These are phyloP conservation scores for Ceramica pisi DNA, from an alignment of 2,888 invertebrate species.

Conservation along the genomic window DNA sequence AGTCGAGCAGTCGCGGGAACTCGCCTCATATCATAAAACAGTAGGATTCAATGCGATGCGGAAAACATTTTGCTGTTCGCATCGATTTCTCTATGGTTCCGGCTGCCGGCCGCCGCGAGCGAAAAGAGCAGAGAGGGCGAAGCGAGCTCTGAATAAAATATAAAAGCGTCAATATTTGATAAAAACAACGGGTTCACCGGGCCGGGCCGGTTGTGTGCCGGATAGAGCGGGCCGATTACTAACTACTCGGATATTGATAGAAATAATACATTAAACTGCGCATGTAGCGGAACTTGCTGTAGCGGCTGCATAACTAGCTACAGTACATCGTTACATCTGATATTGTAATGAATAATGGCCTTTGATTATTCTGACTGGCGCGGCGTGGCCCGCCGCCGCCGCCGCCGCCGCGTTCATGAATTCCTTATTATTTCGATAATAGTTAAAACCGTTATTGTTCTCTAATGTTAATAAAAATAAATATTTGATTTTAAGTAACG, in stretches of 20 bases:
- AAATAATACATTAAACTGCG: conserved; percentile 32
- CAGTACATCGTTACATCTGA: conserved; percentile 14
- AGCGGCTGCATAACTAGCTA: neutral
- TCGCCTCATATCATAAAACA: conserved; percentile 42
- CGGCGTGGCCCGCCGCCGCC: neutral
- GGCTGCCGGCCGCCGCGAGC: conserved; percentile 34
- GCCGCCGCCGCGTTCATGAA: neutral
- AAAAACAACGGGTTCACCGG: conserved; percentile 44
- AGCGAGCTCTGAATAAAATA: conserved; percentile 59
- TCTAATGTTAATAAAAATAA: conserved; percentile 6
- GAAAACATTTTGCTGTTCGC: conserved; percentile 51
- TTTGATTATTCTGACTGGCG: conserved; percentile 4
- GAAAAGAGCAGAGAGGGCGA: conserved; percentile 28
- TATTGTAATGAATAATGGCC: conserved; percentile 37
- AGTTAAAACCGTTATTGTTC: neutral
- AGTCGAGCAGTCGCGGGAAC: neutral
- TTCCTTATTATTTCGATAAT: conserved; percentile 17
- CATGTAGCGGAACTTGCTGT: neutral
- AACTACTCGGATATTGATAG: conserved; percentile 46
- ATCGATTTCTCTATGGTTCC: conserved; percentile 60
- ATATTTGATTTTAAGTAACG: neutral
- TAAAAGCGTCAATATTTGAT: conserved; percentile 63
- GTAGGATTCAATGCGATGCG: conserved; percentile 43
- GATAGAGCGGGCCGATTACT: conserved; percentile 18
- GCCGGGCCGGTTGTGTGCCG: conserved; percentile 9